These are phyloP conservation scores for Strongylocentrotus purpuratus DNA, from an alignment of 35 echinoderm and acorn worm genomes.

Conservation along the genomic window DNA sequence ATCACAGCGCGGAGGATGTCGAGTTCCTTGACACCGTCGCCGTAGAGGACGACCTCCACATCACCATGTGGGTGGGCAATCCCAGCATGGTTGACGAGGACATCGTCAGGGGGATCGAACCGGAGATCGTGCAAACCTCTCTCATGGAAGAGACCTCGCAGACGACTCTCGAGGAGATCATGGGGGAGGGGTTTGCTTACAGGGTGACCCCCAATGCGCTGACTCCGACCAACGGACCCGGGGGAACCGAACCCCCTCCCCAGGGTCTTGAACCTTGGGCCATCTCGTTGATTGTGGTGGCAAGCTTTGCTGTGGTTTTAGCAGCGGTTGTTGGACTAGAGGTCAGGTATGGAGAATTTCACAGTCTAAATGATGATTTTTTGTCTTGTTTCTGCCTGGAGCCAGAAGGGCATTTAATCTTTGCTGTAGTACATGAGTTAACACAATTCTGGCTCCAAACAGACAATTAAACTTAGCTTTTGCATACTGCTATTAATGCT, in stretches of 20 bases:
- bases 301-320: background rate
- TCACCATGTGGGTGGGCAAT: constrained; percentile 50
- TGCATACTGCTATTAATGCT: too few relatives aligned
- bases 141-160: constrained; percentile 38
- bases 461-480: too few relatives aligned
- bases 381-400: too few relatives aligned
- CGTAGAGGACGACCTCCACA: constrained; percentile 43
- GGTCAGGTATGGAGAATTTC: background rate
- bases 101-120: constrained; percentile 24
- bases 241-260: background rate
- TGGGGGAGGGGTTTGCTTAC: constrained; percentile 32
- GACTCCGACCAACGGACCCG: background rate
- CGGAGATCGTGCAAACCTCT: background rate
- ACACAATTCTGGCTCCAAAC: too few relatives aligned
- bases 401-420: too few relatives aligned
- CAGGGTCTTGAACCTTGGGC: constrained; percentile 26
- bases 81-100: constrained; percentile 15
- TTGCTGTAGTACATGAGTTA: too few relatives aligned
- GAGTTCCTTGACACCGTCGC: constrained; percentile 20
- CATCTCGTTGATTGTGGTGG: background rate
- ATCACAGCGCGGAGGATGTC: constrained; percentile 45
- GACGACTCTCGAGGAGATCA: background rate
- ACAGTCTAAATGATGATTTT: background rate
- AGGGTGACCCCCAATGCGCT: background rate
- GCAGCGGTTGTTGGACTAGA: background rate